Evolutionary conservation across 2,113 vertebrate genomes (phyloP).

Genomic region (Oryzias celebensis): DNA sequence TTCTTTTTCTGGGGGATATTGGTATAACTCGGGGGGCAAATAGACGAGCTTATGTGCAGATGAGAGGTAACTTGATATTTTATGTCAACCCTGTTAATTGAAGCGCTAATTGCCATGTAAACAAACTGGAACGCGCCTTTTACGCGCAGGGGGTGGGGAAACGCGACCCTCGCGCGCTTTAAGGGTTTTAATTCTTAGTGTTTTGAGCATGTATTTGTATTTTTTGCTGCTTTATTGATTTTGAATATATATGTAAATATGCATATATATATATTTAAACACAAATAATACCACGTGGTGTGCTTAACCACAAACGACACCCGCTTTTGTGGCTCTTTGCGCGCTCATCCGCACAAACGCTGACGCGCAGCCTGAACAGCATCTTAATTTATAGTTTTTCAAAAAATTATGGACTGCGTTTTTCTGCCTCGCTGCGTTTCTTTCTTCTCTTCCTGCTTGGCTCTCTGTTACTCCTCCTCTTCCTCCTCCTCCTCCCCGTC

Average conservation of each 20-base stretch:
- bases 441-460: conserved; percentile 47
- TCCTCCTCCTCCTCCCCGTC: conserved; percentile 44
- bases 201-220: neutral
- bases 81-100: conserved; percentile 46
- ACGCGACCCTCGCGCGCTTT: conserved; percentile 36
- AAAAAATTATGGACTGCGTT: conserved; percentile 48
- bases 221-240: neutral
- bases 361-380: conserved; percentile 3
- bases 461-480: conserved; percentile 53
- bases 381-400: conserved; percentile 38
- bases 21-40: conserved; percentile 21
- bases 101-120: conserved; percentile 61
- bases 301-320: neutral
- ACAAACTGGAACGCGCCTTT: conserved; percentile 42
- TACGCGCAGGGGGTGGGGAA: conserved; percentile 64
- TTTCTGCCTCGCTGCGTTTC: conserved; percentile 20
- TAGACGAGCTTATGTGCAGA: conserved; percentile 39
- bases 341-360: neutral
- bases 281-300: neutral
- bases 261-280: conserved; percentile 12
- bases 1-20: neutral
- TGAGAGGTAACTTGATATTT: conserved; percentile 57
- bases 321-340: neutral
- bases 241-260: conserved; percentile 21
- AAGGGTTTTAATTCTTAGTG: conserved; percentile 6